These are phyloP conservation scores for Crax fasciolata DNA, from an alignment of 2,797 vertebrate genomes.

Conservation along the genomic window DNA sequence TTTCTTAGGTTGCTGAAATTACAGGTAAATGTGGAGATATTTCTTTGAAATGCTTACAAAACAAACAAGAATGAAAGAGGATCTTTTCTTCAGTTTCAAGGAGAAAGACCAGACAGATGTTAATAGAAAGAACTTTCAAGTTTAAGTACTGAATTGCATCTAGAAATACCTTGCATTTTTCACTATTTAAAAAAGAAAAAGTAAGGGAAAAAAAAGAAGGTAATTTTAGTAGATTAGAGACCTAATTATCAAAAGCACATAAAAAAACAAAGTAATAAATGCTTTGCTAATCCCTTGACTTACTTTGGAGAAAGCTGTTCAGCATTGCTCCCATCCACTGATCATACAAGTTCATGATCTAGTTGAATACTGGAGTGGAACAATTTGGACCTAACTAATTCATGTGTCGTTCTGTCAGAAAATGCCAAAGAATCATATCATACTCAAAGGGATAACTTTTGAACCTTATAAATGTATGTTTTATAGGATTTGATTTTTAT, in stretches of 20 bases:
- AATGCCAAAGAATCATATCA: neutral
- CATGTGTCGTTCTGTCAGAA: neutral
- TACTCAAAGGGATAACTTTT: neutral
- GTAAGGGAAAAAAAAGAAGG: neutral
- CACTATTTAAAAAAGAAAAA: neutral
- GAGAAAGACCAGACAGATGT: neutral
- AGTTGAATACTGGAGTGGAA: neutral
- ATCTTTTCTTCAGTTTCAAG: neutral
- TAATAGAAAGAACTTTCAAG: neutral
- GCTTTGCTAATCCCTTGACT: neutral
- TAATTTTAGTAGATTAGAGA: neutral
- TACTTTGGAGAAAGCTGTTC: neutral
- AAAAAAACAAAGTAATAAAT: neutral
- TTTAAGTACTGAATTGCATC: neutral
- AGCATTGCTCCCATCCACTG: neutral
- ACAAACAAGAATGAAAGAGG: neutral
- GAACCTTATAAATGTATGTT: neutral
- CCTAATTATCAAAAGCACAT: neutral
- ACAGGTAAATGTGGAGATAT: neutral
- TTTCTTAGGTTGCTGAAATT: neutral
- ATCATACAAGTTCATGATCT: neutral
- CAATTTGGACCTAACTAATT: accelerated
- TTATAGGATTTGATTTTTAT: neutral
- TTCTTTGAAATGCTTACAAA: neutral
- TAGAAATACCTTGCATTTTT: neutral